Evolutionary conservation across 2,888 invertebrate species (phyloP).

Genomic region (Troilus luridus): DNA sequence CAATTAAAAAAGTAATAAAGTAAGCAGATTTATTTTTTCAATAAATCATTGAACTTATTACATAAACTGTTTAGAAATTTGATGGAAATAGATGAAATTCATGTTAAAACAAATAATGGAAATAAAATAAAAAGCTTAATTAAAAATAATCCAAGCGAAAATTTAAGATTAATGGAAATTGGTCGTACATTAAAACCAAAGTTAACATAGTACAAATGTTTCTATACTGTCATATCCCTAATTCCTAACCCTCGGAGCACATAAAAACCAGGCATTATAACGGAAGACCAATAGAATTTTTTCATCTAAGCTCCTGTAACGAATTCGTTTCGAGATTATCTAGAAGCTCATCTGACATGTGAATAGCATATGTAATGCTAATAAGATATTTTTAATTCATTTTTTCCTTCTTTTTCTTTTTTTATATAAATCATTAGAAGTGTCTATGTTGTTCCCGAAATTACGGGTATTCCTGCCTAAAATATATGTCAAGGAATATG

Average conservation of each 20-base stretch:
- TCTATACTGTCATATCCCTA: neutral
- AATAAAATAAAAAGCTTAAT: too few relatives aligned
- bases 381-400: constrained; percentile 21
- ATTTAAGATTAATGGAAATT: neutral
- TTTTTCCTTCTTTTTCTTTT: neutral
- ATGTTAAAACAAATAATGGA: too few relatives aligned
- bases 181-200: neutral
- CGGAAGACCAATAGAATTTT: constrained; percentile 10
- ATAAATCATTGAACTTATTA: too few relatives aligned
- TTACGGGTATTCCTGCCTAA: neutral
- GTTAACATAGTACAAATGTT: neutral
- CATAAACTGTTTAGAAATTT: too few relatives aligned
- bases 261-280: constrained; percentile 30
- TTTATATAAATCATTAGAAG: neutral
- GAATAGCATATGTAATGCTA: constrained; percentile 40
- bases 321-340: constrained; percentile 14
- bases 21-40: too few relatives aligned
- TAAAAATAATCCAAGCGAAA: too few relatives aligned
- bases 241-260: neutral
- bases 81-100: too few relatives aligned
- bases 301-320: constrained; percentile 13
- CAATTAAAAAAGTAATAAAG: too few relatives aligned
- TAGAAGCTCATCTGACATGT: neutral
- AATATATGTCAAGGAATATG: neutral
- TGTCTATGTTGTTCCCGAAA: neutral